Conservation (phyloP, 2,113 vertebrate genomes). For the Saguinus midas region DNA sequence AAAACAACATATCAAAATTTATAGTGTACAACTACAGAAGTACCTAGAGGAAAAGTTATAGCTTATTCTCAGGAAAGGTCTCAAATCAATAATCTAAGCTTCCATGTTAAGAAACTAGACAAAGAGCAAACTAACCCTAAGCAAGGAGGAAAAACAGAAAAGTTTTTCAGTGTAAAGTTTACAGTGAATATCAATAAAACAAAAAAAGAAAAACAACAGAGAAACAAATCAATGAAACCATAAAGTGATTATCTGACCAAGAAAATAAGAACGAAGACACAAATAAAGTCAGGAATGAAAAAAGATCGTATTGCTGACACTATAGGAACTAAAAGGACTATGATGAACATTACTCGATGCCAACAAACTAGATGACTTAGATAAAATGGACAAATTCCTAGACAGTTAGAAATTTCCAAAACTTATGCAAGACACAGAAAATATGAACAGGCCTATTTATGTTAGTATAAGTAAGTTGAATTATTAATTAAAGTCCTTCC, state of each 20-base stretch:
- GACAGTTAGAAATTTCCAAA: background rate
- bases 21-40: background rate
- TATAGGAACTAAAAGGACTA: conserved; percentile 2
- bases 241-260: background rate
- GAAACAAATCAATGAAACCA: background rate
- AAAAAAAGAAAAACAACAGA: background rate
- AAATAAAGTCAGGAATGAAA: conserved; percentile 21
- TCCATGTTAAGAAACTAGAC: background rate
- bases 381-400: background rate
- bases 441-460: background rate
- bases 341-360: background rate
- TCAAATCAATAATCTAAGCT: background rate
- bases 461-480: background rate
- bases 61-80: background rate
- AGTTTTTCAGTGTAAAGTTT: background rate
- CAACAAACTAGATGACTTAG: background rate
- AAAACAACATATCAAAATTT: background rate
- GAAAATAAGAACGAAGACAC: background rate
- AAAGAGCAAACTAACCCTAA: background rate
- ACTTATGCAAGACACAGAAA: background rate
- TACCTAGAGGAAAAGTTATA: background rate
- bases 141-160: background rate
- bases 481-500: background rate
- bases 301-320: background rate
- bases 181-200: background rate